Percentiles rank a stretch among this genome's conserved stretches.
Conservation (phyloP, 2,113 vertebrate genomes). For the Carettochelys insculpta region DNA sequence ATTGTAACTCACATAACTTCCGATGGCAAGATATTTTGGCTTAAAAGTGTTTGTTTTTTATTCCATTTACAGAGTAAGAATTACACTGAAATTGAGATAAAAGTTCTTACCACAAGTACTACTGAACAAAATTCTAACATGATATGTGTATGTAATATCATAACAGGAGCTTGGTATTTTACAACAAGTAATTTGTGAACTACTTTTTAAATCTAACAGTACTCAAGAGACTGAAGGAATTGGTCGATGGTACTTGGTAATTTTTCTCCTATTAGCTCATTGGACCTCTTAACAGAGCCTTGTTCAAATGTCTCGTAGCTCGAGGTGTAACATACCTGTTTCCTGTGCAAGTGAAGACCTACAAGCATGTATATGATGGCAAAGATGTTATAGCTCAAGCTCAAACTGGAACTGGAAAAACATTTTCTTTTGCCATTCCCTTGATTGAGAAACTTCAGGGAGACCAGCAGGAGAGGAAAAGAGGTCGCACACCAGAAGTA, state of each 20-base stretch:
- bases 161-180: neutral
- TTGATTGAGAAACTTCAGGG: slow-evolving; percentile 89
- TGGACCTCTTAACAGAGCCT: neutral
- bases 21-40: neutral
- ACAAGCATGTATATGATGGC: slow-evolving; percentile 87
- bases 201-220: neutral
- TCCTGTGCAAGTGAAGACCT: slow-evolving; percentile 93
- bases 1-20: neutral
- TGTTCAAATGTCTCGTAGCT: slow-evolving; percentile 74
- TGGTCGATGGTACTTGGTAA: neutral
- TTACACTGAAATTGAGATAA: neutral
- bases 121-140: neutral
- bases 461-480: slow-evolving; percentile 53
- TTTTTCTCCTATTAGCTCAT: neutral
- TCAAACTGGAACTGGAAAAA: slow-evolving; percentile 96
- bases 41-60: neutral
- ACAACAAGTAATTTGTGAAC: no score
- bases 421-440: slow-evolving; percentile 93
- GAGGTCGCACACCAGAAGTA: slow-evolving; percentile 92
- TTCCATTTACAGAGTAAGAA: neutral
- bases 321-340: slow-evolving; percentile 92
- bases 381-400: slow-evolving; percentile 94
- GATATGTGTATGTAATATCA: neutral
- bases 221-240: neutral
- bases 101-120: neutral